A percentile compares a stretch with the other conserved stretches of the same genome.
Conservation (phyloP, 2,888 invertebrate species). For the Synanthedon myopaeformis region DNA sequence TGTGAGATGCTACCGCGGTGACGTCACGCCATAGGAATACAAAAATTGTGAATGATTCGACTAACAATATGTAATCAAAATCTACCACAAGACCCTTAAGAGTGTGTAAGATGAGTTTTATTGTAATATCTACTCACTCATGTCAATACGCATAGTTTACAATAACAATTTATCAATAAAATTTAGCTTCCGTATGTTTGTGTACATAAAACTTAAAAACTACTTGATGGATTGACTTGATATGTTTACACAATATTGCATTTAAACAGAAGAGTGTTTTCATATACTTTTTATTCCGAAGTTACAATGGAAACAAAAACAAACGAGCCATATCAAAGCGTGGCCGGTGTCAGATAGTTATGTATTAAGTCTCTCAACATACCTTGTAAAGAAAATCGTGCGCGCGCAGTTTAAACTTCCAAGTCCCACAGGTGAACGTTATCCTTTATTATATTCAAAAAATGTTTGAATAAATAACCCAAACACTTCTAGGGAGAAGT, state of each 20-base stretch:
- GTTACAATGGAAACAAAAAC: no score
- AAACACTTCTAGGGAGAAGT: conserved; percentile 9
- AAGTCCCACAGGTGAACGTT: conserved; percentile 67
- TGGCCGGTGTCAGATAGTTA: background rate
- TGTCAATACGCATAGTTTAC: conserved; percentile 14
- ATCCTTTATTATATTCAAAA: conserved; percentile 36
- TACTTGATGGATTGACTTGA: no score
- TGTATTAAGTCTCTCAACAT: conserved; percentile 17
- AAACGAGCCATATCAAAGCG: no score
- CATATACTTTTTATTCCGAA: no score
- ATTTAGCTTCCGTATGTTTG: no score
- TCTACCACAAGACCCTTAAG: conserved; percentile 4
- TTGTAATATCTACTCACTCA: no score
- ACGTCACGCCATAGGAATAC: conserved; percentile 40
- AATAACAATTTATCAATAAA: no score
- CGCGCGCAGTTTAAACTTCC: conserved; percentile 65
- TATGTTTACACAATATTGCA: no score
- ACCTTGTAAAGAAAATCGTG: conserved; percentile 59
- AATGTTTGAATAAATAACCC: conserved; percentile 5
- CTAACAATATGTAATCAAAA: conserved; percentile 22
- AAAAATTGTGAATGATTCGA: conserved; percentile 24
- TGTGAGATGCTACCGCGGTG: conserved; percentile 32
- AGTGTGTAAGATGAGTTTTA: conserved; percentile 13
- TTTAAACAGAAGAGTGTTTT: no score
- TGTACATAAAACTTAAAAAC: no score